Evolutionary conservation across 1,140 invertebrate genomes (phyloP), one percentile per base, ranked within the genome.

Genomic region (Lordiphosa mommai): DNA sequence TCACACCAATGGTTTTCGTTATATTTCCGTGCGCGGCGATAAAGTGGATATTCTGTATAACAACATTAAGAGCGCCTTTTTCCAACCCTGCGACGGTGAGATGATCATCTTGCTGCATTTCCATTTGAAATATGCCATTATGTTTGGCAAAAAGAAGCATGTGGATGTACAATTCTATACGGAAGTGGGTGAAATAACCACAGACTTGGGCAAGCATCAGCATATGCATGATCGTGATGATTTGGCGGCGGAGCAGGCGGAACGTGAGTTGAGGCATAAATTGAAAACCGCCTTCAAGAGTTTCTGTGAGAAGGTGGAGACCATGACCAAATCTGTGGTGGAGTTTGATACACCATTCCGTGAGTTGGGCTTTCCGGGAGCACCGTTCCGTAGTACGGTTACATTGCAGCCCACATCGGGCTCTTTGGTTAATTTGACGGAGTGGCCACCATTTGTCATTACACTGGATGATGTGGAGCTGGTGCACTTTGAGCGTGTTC

Each of bases 31-130:
- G 1, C 92, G 98, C 72, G 98, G 98, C 6, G 98, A 99, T 85
- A 99, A 99, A 92, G 98, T 99, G 1, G 99, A 99, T 87, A 99
- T 99, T 73, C 90, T 99, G 12, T 99, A 99, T 87, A 99, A 99
- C 90, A 99, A 99, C 89, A 99, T 99, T 63, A 99, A 99, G 88
- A 98, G 99, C 89, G 98, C 99, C 4, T 99, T 99, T 90, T 99
- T 99, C 90, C 98, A 99, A 91, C 98, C 99, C 0, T 99, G 98
- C 89, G 98, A 99, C 90, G 96, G 97, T 55, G 99, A 99, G 91
- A 99, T 99, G 98, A 99, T 99, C 47, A 99, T 99, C 87, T 90
- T 99, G 4, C 91, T 99, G 38, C 99, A 99, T 92, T 99, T 99
- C 88, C 97, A 99, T 91, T 91, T 99, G 20, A 99, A 98, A 91